Conservation (phyloP, 2,113 vertebrate genomes). For the Pitta sordida region DNA sequence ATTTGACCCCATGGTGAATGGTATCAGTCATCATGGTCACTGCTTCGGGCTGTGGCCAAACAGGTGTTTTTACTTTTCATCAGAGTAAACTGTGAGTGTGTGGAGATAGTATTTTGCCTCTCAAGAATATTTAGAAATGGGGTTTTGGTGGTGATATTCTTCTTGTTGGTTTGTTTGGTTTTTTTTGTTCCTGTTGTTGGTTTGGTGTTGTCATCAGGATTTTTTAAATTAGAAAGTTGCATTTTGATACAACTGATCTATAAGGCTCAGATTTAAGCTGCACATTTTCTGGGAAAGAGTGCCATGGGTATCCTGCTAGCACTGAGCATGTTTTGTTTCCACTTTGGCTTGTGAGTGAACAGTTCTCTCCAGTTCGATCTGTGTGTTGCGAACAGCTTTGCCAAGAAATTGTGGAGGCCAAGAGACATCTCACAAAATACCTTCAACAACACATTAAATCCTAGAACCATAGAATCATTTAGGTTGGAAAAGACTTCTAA, state of each 20-base stretch:
- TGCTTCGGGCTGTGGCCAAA: background rate
- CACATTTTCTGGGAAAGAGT: background rate
- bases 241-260: background rate
- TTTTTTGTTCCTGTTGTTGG: background rate
- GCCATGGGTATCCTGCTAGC: background rate
- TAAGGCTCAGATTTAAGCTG: background rate
- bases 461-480: background rate
- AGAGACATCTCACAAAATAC: background rate
- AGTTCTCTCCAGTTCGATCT: background rate
- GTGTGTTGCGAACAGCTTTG: background rate
- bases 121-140: background rate
- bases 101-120: background rate
- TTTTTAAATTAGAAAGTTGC: background rate
- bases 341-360: background rate
- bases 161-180: background rate
- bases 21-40: background rate
- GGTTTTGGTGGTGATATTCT: fast-evolving
- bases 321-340: background rate
- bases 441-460: background rate
- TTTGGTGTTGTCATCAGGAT: background rate
- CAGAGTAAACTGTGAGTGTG: background rate
- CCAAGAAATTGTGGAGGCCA: background rate
- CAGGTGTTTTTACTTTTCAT: background rate
- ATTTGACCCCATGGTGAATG: background rate
- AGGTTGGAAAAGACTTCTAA: background rate